A percentile compares a stretch with the other conserved stretches of the same genome.
These are phyloP conservation scores for Gallinago solitaria DNA, from an alignment of 2,797 vertebrate species.

Conservation along the genomic window DNA sequence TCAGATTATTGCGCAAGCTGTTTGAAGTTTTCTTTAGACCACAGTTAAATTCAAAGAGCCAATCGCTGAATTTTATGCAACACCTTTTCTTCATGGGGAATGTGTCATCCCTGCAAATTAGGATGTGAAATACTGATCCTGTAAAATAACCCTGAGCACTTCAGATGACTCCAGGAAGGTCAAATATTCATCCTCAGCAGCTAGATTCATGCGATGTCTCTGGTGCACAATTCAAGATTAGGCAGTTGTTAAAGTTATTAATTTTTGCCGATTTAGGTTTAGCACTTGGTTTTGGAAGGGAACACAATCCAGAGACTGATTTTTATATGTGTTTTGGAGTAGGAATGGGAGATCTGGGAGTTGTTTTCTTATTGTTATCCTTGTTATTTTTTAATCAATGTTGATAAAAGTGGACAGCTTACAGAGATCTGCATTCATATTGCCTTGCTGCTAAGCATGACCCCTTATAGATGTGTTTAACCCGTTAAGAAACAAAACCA, in stretches of 20 bases:
- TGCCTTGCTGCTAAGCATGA: background rate
- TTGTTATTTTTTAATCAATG: background rate
- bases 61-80: background rate
- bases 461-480: background rate
- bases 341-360: background rate
- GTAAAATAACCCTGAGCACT: background rate
- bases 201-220: background rate
- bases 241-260: background rate
- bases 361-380: background rate
- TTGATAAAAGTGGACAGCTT: background rate
- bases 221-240: background rate
- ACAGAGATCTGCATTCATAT: background rate
- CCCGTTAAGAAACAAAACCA: background rate
- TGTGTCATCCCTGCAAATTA: background rate
- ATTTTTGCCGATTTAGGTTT: background rate
- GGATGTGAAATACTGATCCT: background rate
- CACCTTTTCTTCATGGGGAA: background rate
- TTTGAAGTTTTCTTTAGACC: conserved; percentile 27
- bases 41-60: background rate
- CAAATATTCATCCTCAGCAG: background rate
- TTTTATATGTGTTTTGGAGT: background rate
- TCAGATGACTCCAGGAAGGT: background rate
- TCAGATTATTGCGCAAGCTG: background rate
- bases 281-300: background rate
- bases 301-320: background rate